Conservation (phyloP, 1,140 invertebrate species). For the Oreohelix idahoensis region DNA sequence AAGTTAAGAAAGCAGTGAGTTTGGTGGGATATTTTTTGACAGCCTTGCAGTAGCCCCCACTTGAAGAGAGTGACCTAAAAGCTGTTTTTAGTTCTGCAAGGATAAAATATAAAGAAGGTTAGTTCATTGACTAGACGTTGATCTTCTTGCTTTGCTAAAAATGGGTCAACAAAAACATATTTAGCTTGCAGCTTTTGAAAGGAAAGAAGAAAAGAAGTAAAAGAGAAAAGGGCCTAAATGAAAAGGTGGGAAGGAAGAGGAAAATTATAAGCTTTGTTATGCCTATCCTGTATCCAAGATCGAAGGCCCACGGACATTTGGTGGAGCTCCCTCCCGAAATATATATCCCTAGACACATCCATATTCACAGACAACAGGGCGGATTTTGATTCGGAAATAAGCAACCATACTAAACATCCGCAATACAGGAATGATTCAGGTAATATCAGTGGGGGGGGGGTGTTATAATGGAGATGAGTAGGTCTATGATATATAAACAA, state of each 20-base stretch:
- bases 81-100: conserved; percentile 60
- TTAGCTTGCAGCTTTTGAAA: conserved; percentile 70
- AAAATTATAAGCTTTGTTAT: conserved; percentile 72
- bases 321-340: conserved; percentile 69
- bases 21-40: conserved; percentile 62
- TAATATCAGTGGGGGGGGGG: background rate
- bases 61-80: conserved; percentile 66
- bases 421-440: conserved; percentile 53
- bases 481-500: too few relatives aligned
- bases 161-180: conserved; percentile 72
- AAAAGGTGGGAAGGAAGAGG: conserved; percentile 67
- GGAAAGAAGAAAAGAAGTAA: conserved; percentile 72
- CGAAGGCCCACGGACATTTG: conserved; percentile 65
- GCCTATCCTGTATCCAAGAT: conserved; percentile 70
- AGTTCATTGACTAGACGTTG: conserved; percentile 70
- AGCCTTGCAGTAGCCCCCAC: conserved; percentile 62
- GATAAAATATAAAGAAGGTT: conserved; percentile 67
- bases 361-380: conserved; percentile 71
- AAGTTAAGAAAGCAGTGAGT: conserved; percentile 64
- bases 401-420: conserved; percentile 70
- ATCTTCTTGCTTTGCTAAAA: conserved; percentile 73
- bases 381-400: conserved; percentile 72
- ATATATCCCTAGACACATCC: conserved; percentile 67
- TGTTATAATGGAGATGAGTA: too few relatives aligned
- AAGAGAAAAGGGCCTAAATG: conserved; percentile 64